These are phyloP conservation scores for Cordylochernes scorpioides DNA, from an alignment of 2,888 invertebrate genomes.

Conservation along the genomic window DNA sequence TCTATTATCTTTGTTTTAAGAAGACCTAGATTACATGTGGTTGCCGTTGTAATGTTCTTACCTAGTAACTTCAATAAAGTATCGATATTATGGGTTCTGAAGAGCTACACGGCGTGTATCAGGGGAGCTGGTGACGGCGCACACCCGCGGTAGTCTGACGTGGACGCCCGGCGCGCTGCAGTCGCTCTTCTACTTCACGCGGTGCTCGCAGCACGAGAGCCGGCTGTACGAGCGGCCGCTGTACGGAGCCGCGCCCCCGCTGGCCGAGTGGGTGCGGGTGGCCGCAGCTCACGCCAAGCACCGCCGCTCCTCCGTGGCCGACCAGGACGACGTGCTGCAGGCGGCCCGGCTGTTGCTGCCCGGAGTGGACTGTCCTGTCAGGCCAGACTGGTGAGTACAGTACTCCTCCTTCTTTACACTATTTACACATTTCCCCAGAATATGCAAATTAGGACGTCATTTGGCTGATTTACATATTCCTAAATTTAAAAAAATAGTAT, in stretches of 20 bases:
- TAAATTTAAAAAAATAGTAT: too few relatives aligned
- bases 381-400: too few relatives aligned
- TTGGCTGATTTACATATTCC: too few relatives aligned
- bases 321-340: constrained; percentile 62
- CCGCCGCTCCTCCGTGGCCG: constrained; percentile 45
- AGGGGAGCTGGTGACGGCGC: not conserved
- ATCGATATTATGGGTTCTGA: too few relatives aligned
- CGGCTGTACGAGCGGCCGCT: constrained; percentile 32
- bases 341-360: constrained; percentile 57
- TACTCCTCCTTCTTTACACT: too few relatives aligned
- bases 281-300: constrained; percentile 47
- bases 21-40: too few relatives aligned
- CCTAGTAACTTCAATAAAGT: too few relatives aligned
- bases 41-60: too few relatives aligned
- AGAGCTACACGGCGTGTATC: not conserved
- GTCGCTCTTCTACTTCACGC: constrained; percentile 67
- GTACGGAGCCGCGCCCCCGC: constrained; percentile 57
- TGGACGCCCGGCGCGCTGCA: constrained; percentile 38
- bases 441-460: too few relatives aligned
- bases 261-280: constrained; percentile 69
- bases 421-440: too few relatives aligned
- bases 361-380: constrained; percentile 61
- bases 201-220: constrained; percentile 59
- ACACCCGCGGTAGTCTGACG: constrained; percentile 14
- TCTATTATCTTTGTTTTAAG: too few relatives aligned